These are phyloP conservation scores for Monomorium pharaonis DNA, from an alignment of 1,140 invertebrate species.

Conservation along the genomic window DNA sequence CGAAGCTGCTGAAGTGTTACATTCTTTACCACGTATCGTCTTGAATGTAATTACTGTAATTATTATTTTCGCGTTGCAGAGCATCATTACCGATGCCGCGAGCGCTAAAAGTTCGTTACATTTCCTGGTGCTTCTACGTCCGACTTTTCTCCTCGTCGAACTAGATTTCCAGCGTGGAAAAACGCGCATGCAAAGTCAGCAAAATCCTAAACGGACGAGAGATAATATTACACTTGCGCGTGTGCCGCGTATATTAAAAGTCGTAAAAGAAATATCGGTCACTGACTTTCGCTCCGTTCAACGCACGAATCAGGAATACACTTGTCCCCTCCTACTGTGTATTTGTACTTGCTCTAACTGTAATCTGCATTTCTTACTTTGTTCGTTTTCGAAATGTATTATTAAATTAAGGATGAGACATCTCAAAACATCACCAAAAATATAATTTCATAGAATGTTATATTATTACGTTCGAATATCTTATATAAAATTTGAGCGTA, in stretches of 20 bases:
- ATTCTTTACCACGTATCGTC: background rate
- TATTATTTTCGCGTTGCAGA: constrained; percentile 25
- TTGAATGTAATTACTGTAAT: constrained; percentile 23
- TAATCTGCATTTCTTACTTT: background rate
- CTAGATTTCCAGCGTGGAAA: constrained; percentile 35
- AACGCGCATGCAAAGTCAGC: constrained; percentile 31
- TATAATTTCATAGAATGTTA: too few species aligned
- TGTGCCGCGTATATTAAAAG: background rate
- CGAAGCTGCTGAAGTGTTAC: background rate
- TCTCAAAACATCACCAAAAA: too few species aligned
- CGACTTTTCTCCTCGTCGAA: background rate
- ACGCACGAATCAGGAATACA: background rate
- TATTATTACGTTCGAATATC: too few species aligned
- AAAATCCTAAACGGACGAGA: constrained; percentile 12
- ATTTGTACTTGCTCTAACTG: background rate
- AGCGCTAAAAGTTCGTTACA: background rate
- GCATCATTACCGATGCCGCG: background rate
- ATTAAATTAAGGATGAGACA: background rate
- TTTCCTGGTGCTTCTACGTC: background rate
- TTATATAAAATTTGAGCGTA: too few species aligned
- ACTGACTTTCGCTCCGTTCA: constrained; percentile 44
- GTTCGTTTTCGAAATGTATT: background rate
- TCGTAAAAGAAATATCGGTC: constrained; percentile 40
- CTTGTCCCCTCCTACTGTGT: background rate
- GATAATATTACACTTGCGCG: constrained; percentile 35